phyloP scores from a whole-genome alignment of 2,797 vertebrate genomes.

The Myiothlypis chrysogaster region DNA sequence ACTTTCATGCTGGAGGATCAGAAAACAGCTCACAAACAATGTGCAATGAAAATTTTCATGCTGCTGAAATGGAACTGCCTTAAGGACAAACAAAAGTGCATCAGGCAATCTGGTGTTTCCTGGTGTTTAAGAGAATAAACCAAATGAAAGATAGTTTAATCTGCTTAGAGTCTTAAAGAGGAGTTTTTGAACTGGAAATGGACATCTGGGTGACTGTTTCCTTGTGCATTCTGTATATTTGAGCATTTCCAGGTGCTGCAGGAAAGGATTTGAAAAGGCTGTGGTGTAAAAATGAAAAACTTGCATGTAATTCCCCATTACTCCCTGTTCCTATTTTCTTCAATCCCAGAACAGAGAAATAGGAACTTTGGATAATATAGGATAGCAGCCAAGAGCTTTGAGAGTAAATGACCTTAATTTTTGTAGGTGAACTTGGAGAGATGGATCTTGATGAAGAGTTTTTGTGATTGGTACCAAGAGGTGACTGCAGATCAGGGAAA shows the following conservation, averaged over 20 bases:
- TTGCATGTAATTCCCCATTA: background rate
- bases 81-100: background rate
- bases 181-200: background rate
- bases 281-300: background rate
- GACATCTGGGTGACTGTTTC: background rate
- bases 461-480: background rate
- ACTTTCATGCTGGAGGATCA: background rate
- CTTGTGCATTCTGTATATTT: background rate
- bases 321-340: background rate
- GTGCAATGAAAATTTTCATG: background rate
- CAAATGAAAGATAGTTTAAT: background rate
- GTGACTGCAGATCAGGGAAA: background rate
- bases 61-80: background rate
- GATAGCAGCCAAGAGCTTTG: background rate
- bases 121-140: background rate
- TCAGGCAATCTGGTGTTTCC: background rate
- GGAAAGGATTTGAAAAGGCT: background rate
- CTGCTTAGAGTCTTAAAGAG: background rate
- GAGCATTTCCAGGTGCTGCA: background rate
- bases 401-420: background rate
- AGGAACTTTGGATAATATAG: background rate
- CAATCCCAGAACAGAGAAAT: background rate
- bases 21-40: background rate
- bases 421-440: background rate
- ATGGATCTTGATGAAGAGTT: background rate